Conservation (phyloP, 2,797 vertebrate species). For the Limnodromus scolopaceus region DNA sequence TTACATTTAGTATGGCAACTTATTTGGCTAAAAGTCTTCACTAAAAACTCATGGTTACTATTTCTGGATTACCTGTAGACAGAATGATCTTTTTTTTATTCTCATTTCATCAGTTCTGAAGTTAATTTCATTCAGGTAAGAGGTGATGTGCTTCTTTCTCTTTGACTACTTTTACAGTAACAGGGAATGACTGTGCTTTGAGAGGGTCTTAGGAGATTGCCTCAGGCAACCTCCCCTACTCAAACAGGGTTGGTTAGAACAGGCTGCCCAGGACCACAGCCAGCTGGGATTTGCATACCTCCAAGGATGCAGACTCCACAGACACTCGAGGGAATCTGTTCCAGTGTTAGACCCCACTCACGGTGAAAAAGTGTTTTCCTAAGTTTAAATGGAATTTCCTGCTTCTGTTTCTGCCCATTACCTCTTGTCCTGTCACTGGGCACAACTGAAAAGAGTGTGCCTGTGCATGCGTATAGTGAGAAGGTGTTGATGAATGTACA, state of each 20-base stretch:
- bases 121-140: background rate
- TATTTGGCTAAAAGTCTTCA: background rate
- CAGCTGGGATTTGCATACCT: background rate
- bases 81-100: background rate
- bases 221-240: background rate
- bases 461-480: background rate
- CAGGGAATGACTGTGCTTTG: background rate
- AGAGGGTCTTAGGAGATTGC: background rate
- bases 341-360: background rate
- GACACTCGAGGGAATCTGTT: background rate
- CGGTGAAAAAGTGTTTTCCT: background rate
- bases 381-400: background rate
- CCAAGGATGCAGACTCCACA: background rate
- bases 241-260: background rate
- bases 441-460: background rate
- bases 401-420: background rate
- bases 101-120: background rate
- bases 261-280: background rate
- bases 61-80: background rate
- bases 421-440: background rate
- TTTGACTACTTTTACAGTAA: background rate
- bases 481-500: background rate
- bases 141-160: background rate
- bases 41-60: background rate
- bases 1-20: background rate